These are phyloP conservation scores for Rutpela maculata DNA, from an alignment of 2,888 invertebrate genomes.

Conservation along the genomic window DNA sequence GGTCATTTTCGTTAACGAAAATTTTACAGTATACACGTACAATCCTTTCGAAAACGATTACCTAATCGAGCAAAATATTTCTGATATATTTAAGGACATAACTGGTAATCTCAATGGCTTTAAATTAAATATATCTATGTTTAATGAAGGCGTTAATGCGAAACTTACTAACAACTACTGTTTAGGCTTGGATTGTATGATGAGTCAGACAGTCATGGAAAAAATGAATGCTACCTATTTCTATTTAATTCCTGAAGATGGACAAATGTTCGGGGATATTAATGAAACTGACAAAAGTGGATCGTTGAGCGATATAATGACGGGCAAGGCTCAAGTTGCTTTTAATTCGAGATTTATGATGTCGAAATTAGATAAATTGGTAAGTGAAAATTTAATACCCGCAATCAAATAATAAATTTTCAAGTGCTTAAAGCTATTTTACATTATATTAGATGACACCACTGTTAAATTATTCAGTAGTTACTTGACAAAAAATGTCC, in stretches of 20 bases:
- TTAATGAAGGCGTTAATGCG: background rate
- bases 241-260: background rate
- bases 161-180: background rate
- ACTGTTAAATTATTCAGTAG: too few relatives aligned
- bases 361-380: background rate
- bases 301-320: background rate
- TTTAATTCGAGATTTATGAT: slow-evolving; percentile 23
- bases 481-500: too few relatives aligned
- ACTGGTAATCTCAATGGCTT: background rate
- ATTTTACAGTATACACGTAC: slow-evolving; percentile 5
- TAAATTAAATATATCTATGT: slow-evolving; percentile 24
- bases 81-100: slow-evolving; percentile 16
- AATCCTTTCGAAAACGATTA: slow-evolving; percentile 10
- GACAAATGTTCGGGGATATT: background rate
- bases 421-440: too few relatives aligned
- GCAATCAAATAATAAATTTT: too few relatives aligned
- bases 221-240: background rate
- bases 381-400: background rate
- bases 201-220: background rate
- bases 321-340: background rate
- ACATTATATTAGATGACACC: too few relatives aligned
- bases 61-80: background rate
- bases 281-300: background rate
- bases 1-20: background rate
- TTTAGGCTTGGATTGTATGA: background rate